Conservation (phyloP, 2,888 invertebrate genomes). For the Embidobia sp. region DNA sequence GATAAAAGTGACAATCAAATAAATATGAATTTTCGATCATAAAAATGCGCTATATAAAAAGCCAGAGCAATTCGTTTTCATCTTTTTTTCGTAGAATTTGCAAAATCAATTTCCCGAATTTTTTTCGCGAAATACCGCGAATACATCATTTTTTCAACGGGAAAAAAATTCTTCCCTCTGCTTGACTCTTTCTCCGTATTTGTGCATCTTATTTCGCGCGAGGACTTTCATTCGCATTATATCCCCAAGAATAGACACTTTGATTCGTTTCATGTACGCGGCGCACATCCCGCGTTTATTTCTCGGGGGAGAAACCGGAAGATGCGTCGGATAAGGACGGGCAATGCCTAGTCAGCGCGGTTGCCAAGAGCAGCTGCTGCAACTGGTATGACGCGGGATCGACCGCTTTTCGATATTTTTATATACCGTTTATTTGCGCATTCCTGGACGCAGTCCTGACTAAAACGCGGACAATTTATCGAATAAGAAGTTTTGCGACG, state of each 20-base stretch:
- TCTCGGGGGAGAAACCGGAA: constrained; percentile 28
- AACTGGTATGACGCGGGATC: constrained; percentile 38
- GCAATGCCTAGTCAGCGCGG: constrained; percentile 44
- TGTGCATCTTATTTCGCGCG: not conserved
- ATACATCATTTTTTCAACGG: no score
- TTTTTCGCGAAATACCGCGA: no score
- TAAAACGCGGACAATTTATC: constrained; percentile 24
- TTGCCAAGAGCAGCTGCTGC: constrained; percentile 59
- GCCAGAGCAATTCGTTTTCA: no score
- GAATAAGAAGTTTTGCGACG: constrained; percentile 15
- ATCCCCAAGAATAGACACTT: constrained; percentile 29
- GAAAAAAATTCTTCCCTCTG: no score
- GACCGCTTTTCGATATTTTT: constrained; percentile 56
- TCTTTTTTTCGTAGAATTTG: no score
- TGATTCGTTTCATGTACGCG: constrained; percentile 30
- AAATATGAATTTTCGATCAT: no score
- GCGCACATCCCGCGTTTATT: constrained; percentile 35
- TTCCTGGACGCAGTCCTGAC: constrained; percentile 13
- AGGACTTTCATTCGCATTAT: no score
- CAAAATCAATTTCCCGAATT: no score
- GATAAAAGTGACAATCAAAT: no score
- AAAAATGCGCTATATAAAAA: no score
- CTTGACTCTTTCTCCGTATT: constrained; percentile 4
- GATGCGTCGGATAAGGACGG: constrained; percentile 24
- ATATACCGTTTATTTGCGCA: constrained; percentile 33